Conservation (phyloP, 2,113 vertebrate species). For the Etheostoma cragini region DNA sequence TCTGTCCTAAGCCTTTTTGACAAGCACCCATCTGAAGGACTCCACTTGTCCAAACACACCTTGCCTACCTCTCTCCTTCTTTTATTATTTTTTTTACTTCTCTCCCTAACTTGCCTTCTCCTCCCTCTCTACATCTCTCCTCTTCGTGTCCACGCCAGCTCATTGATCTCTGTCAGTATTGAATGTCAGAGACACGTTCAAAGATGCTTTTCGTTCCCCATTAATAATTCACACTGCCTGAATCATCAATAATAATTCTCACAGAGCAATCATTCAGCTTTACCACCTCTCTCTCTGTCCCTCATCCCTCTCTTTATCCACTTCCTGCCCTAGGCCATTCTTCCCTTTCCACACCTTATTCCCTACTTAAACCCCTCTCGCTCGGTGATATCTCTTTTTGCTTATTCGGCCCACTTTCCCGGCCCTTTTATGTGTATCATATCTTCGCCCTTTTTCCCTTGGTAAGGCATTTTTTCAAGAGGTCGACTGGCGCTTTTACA, state of each 20-base stretch:
- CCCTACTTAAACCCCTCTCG: slow-evolving; percentile 58
- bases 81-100: background rate
- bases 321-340: slow-evolving; percentile 66
- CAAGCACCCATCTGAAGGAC: slow-evolving; percentile 53
- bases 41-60: slow-evolving; percentile 58
- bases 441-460: slow-evolving; percentile 66
- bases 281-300: slow-evolving; percentile 70
- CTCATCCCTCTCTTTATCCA: slow-evolving; percentile 60
- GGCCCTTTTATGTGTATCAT: slow-evolving; percentile 66
- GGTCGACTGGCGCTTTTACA: slow-evolving; percentile 47
- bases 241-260: slow-evolving; percentile 89
- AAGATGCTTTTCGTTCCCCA: slow-evolving; percentile 82
- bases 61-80: background rate
- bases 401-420: slow-evolving; percentile 71
- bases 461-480: slow-evolving; percentile 58
- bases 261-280: slow-evolving; percentile 85
- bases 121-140: slow-evolving; percentile 54
- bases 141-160: slow-evolving; percentile 72
- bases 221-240: slow-evolving; percentile 87
- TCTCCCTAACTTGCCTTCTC: slow-evolving; percentile 35
- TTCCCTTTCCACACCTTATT: slow-evolving; percentile 51
- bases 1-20: slow-evolving; percentile 53
- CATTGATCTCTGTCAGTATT: slow-evolving; percentile 86
- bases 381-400: slow-evolving; percentile 72
- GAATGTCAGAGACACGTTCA: slow-evolving; percentile 87